These are phyloP conservation scores for Endotricha flammealis DNA, from an alignment of 2,888 invertebrate species.

Conservation along the genomic window DNA sequence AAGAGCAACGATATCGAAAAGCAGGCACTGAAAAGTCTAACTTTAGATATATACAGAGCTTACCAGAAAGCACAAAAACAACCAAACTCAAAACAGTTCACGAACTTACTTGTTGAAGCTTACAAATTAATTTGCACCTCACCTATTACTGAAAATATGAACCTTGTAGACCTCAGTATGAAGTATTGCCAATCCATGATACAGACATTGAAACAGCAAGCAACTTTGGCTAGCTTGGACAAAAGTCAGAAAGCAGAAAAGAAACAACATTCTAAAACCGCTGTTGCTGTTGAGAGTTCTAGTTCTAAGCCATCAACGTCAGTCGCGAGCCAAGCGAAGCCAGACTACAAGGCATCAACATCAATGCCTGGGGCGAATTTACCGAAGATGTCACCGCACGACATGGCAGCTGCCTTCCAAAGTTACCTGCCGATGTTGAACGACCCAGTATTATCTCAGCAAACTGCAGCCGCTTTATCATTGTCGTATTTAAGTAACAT, in stretches of 20 bases:
- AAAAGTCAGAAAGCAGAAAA: slow-evolving; percentile 58
- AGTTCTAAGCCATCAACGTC: slow-evolving; percentile 18
- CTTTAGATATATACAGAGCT: slow-evolving; percentile 80
- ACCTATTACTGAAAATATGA: slow-evolving; percentile 79
- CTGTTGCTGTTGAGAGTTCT: slow-evolving; percentile 33
- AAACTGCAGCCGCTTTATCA: slow-evolving; percentile 58
- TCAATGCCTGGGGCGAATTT: slow-evolving; percentile 26
- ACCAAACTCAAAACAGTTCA: slow-evolving; percentile 77
- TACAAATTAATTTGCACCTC: slow-evolving; percentile 82
- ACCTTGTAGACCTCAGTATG: slow-evolving; percentile 82
- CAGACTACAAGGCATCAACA: slow-evolving; percentile 34
- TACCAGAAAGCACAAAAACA: slow-evolving; percentile 84
- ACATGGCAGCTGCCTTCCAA: slow-evolving; percentile 59
- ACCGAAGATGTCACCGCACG: slow-evolving; percentile 56
- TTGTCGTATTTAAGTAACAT: slow-evolving; percentile 57
- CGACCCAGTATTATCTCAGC: slow-evolving; percentile 53
- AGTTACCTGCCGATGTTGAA: slow-evolving; percentile 58
- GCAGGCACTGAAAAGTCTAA: slow-evolving; percentile 67
- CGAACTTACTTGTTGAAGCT: slow-evolving; percentile 82
- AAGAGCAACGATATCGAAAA: slow-evolving; percentile 67
- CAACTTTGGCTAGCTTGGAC: slow-evolving; percentile 54
- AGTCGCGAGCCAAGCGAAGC: slow-evolving; percentile 27
- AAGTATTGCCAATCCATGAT: slow-evolving; percentile 84
- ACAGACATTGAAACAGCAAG: slow-evolving; percentile 76
- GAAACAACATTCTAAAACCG: slow-evolving; percentile 47